Evolutionary conservation across 2,113 vertebrate genomes (phyloP).

Genomic region (Xenus cinereus): DNA sequence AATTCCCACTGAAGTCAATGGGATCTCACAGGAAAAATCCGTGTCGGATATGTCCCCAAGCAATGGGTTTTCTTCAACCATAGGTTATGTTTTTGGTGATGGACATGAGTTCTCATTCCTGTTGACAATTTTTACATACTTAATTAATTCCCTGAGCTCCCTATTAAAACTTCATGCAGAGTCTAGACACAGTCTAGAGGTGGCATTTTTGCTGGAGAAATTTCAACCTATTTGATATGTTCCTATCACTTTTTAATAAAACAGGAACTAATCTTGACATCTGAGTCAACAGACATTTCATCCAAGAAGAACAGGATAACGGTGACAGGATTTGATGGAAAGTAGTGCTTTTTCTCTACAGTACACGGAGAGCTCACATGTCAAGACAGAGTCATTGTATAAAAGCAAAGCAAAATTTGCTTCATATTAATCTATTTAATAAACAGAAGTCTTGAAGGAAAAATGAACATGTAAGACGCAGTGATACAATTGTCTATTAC

Average conservation of each 20-base stretch:
- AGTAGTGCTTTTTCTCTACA: neutral
- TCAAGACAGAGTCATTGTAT: neutral
- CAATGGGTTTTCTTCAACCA: neutral
- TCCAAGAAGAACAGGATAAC: neutral
- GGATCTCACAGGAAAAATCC: neutral
- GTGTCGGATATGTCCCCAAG: neutral
- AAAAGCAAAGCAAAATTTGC: neutral
- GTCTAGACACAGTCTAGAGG: conserved; percentile 8
- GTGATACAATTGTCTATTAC: neutral
- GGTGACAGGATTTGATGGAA: neutral
- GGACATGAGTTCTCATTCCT: neutral
- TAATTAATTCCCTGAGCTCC: conserved; percentile 66
- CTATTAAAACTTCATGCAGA: conserved; percentile 35
- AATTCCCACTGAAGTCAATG: neutral
- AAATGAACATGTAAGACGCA: neutral
- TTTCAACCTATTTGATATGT: neutral
- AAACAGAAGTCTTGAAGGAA: neutral
- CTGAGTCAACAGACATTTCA: neutral
- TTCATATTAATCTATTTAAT: neutral
- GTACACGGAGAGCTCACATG: neutral
- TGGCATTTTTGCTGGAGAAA: neutral
- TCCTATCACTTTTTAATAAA: neutral
- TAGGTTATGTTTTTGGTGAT: neutral
- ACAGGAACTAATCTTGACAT: neutral
- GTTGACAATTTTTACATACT: conserved; percentile 48